Conservation (phyloP, 2,113 vertebrate species). For the Anhinga rufa region DNA sequence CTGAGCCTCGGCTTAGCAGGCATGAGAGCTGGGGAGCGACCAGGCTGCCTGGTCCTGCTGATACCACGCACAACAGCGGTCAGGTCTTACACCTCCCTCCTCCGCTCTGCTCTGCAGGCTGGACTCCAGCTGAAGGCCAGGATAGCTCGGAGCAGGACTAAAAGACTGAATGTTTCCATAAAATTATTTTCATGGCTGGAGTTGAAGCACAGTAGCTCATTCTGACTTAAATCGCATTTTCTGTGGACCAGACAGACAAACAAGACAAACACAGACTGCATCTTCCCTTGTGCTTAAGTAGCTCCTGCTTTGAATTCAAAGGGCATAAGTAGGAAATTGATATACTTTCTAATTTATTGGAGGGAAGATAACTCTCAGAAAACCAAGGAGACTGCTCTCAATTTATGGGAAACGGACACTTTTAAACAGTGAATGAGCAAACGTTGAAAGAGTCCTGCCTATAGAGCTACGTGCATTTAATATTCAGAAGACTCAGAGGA, state of each 20-base stretch:
- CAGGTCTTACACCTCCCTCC: background rate
- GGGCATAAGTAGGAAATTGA: conserved; percentile 48
- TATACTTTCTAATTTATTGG: conserved; percentile 63
- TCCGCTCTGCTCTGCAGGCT: background rate
- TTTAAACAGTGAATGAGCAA: background rate
- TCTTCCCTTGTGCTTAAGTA: conserved; percentile 9
- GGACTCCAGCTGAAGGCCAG: background rate
- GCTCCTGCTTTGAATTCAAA: conserved; percentile 56
- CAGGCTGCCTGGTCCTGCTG: background rate
- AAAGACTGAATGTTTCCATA: background rate
- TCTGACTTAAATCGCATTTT: background rate
- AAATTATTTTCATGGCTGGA: conserved; percentile 9
- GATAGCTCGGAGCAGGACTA: background rate
- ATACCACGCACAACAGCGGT: fast-evolving
- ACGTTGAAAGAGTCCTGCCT: conserved; percentile 48
- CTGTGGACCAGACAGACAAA: background rate
- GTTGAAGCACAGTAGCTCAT: background rate
- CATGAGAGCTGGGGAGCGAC: fast-evolving
- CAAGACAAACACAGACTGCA: background rate
- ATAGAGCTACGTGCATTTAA: conserved; percentile 20
- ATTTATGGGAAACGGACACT: conserved; percentile 3
- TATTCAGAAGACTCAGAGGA: conserved; percentile 49
- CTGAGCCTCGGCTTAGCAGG: fast-evolving
- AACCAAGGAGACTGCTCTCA: conserved; percentile 41
- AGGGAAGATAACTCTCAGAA: conserved; percentile 49